Evolutionary conservation across 2,888 invertebrate species (phyloP).

Genomic region (Melinopterus prodromus): DNA sequence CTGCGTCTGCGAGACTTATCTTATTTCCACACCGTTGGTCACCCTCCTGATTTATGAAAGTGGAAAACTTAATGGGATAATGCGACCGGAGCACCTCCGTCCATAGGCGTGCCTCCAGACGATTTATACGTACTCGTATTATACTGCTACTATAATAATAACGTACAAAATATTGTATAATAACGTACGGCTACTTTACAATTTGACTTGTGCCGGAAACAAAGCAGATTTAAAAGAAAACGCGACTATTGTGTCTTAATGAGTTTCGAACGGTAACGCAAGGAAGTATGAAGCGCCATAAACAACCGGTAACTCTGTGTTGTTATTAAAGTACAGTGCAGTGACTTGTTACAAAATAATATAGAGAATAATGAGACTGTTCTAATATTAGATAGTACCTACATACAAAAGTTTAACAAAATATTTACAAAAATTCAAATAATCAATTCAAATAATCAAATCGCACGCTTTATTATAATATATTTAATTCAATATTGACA

Average conservation of each 20-base stretch:
- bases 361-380: too few species aligned
- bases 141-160: not conserved
- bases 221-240: not conserved
- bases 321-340: not conserved
- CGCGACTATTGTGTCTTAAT: not conserved
- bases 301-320: not conserved
- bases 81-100: not conserved
- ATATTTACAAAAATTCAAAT: too few species aligned
- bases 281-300: not conserved
- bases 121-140: not conserved
- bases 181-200: not conserved
- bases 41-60: slow-evolving; percentile 4
- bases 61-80: not conserved
- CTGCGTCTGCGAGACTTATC: not conserved
- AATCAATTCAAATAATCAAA: too few species aligned
- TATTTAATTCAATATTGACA: too few species aligned
- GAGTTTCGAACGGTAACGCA: not conserved
- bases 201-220: not conserved
- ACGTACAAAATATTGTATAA: not conserved
- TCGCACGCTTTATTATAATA: too few species aligned
- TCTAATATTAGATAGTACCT: too few species aligned
- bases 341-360: too few species aligned
- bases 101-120: not conserved
- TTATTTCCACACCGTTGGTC: slow-evolving; percentile 4
- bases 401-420: too few species aligned